phyloP scores from a whole-genome alignment of 2,113 vertebrate species.

The Daphoenositta chrysoptera region DNA sequence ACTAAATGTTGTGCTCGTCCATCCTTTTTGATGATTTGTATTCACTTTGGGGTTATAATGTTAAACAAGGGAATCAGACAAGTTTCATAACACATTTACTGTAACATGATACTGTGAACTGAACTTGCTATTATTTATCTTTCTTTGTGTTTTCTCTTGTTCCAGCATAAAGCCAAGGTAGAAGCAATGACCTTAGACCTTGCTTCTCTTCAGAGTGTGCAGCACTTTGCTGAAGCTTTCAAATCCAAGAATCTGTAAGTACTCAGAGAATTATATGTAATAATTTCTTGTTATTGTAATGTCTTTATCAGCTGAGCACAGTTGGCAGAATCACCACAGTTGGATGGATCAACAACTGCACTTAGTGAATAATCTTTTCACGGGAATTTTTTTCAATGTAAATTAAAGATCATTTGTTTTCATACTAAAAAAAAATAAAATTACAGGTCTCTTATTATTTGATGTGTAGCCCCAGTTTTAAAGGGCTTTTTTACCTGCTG shows the following conservation, averaged over 20 bases:
- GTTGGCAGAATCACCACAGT: background rate
- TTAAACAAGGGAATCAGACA: slow-evolving; percentile 70
- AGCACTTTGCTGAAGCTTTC: slow-evolving; percentile 88
- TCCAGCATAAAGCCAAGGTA: slow-evolving; percentile 93
- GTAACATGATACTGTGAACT: slow-evolving; percentile 62
- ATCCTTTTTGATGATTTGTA: slow-evolving; percentile 67
- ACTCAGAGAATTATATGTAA: slow-evolving; percentile 30
- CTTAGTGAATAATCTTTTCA: background rate
- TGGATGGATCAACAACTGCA: background rate
- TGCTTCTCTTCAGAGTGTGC: slow-evolving; percentile 85
- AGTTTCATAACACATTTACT: slow-evolving; percentile 69
- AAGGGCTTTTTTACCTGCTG: background rate
- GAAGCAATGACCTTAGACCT: slow-evolving; percentile 94
- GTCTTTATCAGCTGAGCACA: slow-evolving; percentile 66
- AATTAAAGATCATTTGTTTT: background rate
- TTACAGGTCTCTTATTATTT: background rate
- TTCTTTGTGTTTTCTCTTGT: slow-evolving; percentile 62
- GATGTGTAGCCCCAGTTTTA: background rate
- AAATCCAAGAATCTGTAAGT: slow-evolving; percentile 95
- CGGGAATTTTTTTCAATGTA: background rate
- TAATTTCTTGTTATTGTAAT: slow-evolving; percentile 51
- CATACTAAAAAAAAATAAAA: background rate
- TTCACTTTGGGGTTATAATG: slow-evolving; percentile 66
- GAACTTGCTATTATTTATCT: slow-evolving; percentile 74
- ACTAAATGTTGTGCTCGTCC: slow-evolving; percentile 30